A percentile compares a stretch with the other conserved stretches of the same genome.
Conservation (phyloP, 2,888 invertebrate genomes). For the Nipponacmea schrenckii region DNA sequence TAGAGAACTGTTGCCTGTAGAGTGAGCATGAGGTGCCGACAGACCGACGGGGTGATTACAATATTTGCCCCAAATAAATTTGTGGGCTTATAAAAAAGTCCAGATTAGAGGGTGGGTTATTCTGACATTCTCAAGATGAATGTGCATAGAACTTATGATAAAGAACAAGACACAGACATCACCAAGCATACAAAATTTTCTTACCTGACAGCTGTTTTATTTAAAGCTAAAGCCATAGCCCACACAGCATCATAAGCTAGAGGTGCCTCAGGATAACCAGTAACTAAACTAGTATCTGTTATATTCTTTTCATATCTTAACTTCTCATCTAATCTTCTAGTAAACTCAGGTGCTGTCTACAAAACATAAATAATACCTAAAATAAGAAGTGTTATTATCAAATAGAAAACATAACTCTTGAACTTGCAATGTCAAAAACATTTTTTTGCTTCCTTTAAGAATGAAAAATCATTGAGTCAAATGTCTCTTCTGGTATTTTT, state of each 20-base stretch:
- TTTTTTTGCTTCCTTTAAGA: too few relatives aligned
- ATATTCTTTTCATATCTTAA: conserved; percentile 74
- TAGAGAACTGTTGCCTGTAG: too few relatives aligned
- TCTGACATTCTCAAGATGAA: too few relatives aligned
- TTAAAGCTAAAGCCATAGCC: conserved; percentile 97
- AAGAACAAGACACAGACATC: not conserved
- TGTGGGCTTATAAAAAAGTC: not conserved
- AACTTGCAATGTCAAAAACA: not conserved
- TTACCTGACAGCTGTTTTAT: conserved; percentile 78
- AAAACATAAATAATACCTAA: conserved; percentile 18
- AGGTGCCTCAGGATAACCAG: conserved; percentile 93
- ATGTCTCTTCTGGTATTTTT: too few relatives aligned
- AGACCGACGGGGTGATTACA: too few relatives aligned
- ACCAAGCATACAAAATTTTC: too few relatives aligned
- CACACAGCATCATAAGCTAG: conserved; percentile 99
- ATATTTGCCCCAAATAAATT: not conserved
- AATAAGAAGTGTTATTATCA: not conserved
- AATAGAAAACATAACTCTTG: not conserved
- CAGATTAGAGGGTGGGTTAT: not conserved
- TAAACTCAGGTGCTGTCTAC: conserved; percentile 88
- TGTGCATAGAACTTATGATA: too few relatives aligned
- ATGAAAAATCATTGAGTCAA: too few relatives aligned
- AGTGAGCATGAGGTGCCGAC: too few relatives aligned
- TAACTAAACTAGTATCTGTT: conserved; percentile 78
- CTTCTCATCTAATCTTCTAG: conserved; percentile 83